Evolutionary conservation across 2,113 vertebrate genomes (phyloP), one percentile per base, ranked within the genome.

Genomic region (Calypte anna): DNA sequence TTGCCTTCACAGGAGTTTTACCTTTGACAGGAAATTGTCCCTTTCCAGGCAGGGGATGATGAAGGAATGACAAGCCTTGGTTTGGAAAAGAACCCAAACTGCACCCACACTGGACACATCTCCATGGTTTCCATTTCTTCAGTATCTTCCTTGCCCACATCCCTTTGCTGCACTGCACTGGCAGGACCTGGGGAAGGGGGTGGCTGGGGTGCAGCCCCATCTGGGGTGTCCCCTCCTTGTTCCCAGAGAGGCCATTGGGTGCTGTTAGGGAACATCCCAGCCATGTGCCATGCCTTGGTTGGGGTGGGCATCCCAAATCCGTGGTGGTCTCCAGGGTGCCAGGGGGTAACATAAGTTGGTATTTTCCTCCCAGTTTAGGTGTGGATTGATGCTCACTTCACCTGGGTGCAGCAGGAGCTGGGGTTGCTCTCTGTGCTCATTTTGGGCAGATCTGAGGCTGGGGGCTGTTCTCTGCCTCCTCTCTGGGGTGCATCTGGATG

Each of bases 141-240:
- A 7, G 0, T 9, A 10, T 6, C 1, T 5, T 14, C 14, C 4
- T 51, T 3, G 3, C 9, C 14, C 48, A 2, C 28, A 2, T 5
- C 22, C 25, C 24, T 30, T 21, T 7, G 31, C 48, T 14, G 63
- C 3, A 0, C 33, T 7, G 44, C 54, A 22, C n/a, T 0, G 2
- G 2, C 31, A 8, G 76, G 50, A 22, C 20, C 43, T 23, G 43
- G 14, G 22, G 4, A 6, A 55, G 21, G 51, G 17, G 17, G 44
- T 38, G 51, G 3, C 22, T 0, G 0, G 8, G 44, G 0, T 33
- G 38, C 30, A 21, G n/a, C n/a, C 18, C 48, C 33, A 4, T 2
- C 2, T 1, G 40, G 20, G 30, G 1, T 23, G 19, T 25, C 8
- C 23, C 38, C 27, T 7, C 0, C 0, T 1, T 4, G 28, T 11